phyloP scores from a whole-genome alignment of 2,888 invertebrate species.

The Hirtodrosophila alboralis region DNA sequence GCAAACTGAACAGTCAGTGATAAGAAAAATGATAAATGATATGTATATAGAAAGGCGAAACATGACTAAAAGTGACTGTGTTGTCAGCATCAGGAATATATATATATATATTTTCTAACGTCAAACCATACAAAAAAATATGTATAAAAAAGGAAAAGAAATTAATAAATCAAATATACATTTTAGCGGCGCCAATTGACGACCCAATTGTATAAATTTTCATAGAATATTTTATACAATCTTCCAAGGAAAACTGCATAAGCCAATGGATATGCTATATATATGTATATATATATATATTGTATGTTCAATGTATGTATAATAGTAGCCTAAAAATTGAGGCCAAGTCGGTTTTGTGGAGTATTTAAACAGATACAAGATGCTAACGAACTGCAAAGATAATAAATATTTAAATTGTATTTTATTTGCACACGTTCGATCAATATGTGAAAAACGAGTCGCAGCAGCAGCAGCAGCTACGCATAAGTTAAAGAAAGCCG shows the following conservation, averaged over 20 bases:
- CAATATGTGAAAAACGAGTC: constrained; percentile 69
- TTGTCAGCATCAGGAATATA: too few relatives aligned
- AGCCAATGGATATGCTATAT: constrained; percentile 1
- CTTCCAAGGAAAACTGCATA: constrained; percentile 10
- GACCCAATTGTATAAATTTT: constrained; percentile 60
- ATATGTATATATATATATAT: background rate
- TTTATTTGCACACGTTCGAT: constrained; percentile 81
- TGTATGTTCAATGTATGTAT: too few relatives aligned
- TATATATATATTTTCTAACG: too few relatives aligned
- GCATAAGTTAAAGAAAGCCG: constrained; percentile 55
- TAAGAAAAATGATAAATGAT: too few relatives aligned
- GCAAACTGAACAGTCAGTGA: too few relatives aligned
- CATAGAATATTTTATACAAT: too few relatives aligned
- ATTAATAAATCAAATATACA: constrained; percentile 12
- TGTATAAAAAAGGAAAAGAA: background rate
- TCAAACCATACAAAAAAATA: too few relatives aligned
- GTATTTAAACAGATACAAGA: constrained; percentile 74
- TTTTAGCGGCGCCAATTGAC: constrained; percentile 41
- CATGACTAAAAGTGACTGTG: too few relatives aligned
- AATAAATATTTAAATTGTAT: constrained; percentile 82
- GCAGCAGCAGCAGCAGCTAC: constrained; percentile 9
- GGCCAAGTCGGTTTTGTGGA: constrained; percentile 40
- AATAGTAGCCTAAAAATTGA: constrained; percentile 31
- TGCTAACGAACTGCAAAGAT: constrained; percentile 81
- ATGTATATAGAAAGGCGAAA: too few relatives aligned